Conservation (phyloP, 2,888 invertebrate species). For the Dicyrtomina minuta region DNA sequence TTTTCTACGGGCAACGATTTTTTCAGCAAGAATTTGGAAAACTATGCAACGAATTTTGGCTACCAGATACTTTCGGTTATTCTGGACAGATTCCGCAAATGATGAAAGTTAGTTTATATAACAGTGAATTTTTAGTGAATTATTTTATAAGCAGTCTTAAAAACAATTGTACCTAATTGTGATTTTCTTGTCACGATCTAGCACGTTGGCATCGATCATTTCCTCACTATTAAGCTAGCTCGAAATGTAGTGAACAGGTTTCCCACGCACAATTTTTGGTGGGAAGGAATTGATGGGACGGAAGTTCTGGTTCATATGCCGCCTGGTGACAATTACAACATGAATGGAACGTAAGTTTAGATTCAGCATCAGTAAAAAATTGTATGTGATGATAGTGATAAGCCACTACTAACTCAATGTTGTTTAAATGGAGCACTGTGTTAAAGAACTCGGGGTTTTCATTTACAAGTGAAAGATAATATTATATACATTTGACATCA, state of each 20-base stretch:
- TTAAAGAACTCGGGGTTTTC: too few relatives aligned
- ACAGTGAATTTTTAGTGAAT: background rate
- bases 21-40: slow-evolving; percentile 59
- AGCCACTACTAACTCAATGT: too few relatives aligned
- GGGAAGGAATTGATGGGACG: too few relatives aligned
- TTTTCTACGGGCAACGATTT: slow-evolving; percentile 60
- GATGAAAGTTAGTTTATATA: slow-evolving; percentile 52
- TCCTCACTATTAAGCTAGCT: slow-evolving; percentile 61
- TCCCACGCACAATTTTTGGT: slow-evolving; percentile 60
- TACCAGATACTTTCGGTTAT: slow-evolving; percentile 61
- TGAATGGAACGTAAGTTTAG: slow-evolving; percentile 53
- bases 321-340: slow-evolving; percentile 59
- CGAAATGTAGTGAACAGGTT: slow-evolving; percentile 62
- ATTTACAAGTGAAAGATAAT: too few relatives aligned
- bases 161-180: background rate
- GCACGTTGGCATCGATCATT: slow-evolving; percentile 58
- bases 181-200: slow-evolving; percentile 37
- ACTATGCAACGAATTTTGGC: slow-evolving; percentile 60
- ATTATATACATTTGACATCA: too few relatives aligned
- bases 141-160: too few relatives aligned
- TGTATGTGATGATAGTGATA: too few relatives aligned
- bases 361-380: too few relatives aligned
- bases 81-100: slow-evolving; percentile 61
- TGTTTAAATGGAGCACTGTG: too few relatives aligned
- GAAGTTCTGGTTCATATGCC: slow-evolving; percentile 60